Percentiles rank a stretch among this genome's conserved stretches.
Conservation (phyloP, 2,888 invertebrate genomes). For the Ferdinandea cuprea region DNA sequence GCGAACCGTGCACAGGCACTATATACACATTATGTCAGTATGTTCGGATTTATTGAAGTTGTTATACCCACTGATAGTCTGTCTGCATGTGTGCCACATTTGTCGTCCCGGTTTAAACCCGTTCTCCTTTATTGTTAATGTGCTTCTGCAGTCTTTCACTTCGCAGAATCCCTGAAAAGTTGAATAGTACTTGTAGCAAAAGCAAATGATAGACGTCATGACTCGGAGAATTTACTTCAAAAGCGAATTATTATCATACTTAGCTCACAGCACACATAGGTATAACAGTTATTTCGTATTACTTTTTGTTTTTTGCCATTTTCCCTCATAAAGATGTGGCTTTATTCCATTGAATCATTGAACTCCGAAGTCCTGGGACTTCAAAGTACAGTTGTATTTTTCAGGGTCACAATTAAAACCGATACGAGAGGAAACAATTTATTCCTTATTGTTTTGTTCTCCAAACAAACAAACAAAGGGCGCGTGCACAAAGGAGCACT, state of each 20-base stretch:
- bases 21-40: neutral
- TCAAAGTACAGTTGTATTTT: no score
- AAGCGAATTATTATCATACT: conserved; percentile 25
- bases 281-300: conserved; percentile 51
- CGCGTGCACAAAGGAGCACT: no score
- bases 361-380: conserved; percentile 10
- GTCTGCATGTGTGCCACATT: conserved; percentile 60
- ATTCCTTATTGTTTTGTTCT: conserved; percentile 45
- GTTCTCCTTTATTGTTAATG: conserved; percentile 23
- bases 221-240: conserved; percentile 25
- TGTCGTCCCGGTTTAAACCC: conserved; percentile 53
- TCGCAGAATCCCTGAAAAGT: conserved; percentile 62
- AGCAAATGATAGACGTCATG: conserved; percentile 6
- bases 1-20: no score
- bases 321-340: neutral
- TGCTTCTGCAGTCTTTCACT: conserved; percentile 46
- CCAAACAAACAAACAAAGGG: neutral
- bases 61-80: neutral
- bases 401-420: conserved; percentile 43
- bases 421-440: neutral
- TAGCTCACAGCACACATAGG: conserved; percentile 18
- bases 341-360: conserved; percentile 29
- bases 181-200: conserved; percentile 56
- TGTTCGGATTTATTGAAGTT: conserved; percentile 43
- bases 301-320: conserved; percentile 36